phyloP scores from a whole-genome alignment of 2,888 invertebrate species.

The Sinopyrophorus schimmeli region DNA sequence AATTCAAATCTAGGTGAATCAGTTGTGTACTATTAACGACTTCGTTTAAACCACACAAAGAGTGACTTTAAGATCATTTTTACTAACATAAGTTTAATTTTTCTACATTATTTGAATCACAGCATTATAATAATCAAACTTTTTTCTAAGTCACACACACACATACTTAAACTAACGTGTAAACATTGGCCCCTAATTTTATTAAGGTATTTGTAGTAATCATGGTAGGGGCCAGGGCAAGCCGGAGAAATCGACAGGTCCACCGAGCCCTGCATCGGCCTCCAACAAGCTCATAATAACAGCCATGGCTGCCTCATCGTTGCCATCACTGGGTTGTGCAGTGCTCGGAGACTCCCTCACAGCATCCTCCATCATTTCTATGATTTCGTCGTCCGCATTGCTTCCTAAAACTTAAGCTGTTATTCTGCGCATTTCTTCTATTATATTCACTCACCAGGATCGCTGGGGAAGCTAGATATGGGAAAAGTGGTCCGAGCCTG shows the following conservation, averaged over 20 bases:
- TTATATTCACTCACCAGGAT: conserved; percentile 55
- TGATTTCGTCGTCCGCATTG: conserved; percentile 58
- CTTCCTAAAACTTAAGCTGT: conserved; percentile 18
- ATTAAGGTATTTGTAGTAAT: conserved; percentile 14
- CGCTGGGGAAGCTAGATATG: conserved; percentile 56
- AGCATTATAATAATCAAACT: too few relatives aligned
- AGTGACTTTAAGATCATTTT: too few relatives aligned
- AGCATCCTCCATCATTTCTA: conserved; percentile 62
- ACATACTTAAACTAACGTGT: not conserved
- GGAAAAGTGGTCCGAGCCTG: conserved; percentile 57
- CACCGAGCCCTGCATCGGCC: conserved; percentile 86
- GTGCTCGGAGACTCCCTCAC: conserved; percentile 56
- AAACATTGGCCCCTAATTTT: not conserved
- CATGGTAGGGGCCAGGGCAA: conserved; percentile 83
- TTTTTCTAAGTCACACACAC: too few relatives aligned
- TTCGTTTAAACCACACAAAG: too few relatives aligned
- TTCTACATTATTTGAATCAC: too few relatives aligned
- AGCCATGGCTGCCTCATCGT: conserved; percentile 89
- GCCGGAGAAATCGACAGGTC: conserved; percentile 84
- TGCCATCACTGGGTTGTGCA: conserved; percentile 65
- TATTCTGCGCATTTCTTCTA: not conserved
- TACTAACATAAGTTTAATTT: too few relatives aligned
- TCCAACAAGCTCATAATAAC: conserved; percentile 89
- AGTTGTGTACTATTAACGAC: too few relatives aligned
- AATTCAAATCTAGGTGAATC: too few relatives aligned